These are phyloP conservation scores for Xenopus tropicalis DNA, from an alignment of 2,113 vertebrate genomes.

Conservation along the genomic window DNA sequence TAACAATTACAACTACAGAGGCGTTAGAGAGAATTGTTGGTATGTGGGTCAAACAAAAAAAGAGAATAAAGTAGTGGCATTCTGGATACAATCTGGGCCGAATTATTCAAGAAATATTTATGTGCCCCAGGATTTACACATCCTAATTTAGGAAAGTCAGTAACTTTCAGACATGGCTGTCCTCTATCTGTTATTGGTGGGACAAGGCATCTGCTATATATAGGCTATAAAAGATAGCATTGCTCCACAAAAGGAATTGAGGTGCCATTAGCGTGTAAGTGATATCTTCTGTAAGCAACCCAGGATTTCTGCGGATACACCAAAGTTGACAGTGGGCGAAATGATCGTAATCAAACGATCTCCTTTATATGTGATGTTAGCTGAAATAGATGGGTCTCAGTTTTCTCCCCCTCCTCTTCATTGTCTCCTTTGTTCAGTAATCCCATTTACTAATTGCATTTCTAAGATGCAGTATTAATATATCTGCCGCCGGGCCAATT, in stretches of 20 bases:
- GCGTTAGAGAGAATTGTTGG: no score
- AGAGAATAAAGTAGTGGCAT: no score
- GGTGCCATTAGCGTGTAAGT: background rate
- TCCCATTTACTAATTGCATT: constrained; percentile 1
- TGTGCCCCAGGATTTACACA: background rate
- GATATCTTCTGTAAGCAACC: background rate
- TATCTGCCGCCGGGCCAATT: background rate
- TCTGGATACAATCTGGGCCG: no score
- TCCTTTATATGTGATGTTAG: background rate
- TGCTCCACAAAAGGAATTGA: background rate
- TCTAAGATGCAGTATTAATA: background rate
- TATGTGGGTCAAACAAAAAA: no score
- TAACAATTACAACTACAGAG: no score
- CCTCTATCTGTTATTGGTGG: background rate
- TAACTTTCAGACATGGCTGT: background rate
- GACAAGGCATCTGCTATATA: background rate
- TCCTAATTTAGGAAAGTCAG: background rate
- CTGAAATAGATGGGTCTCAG: background rate
- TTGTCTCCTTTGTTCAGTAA: background rate
- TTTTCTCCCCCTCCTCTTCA: background rate
- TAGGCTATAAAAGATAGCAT: constrained; percentile 11
- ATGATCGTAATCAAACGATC: background rate
- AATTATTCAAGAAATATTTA: no score
- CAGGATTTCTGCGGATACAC: background rate
- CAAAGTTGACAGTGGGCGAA: background rate